These are phyloP conservation scores for Trichonephila inaurata DNA, from an alignment of 1,140 invertebrate genomes.

Conservation along the genomic window DNA sequence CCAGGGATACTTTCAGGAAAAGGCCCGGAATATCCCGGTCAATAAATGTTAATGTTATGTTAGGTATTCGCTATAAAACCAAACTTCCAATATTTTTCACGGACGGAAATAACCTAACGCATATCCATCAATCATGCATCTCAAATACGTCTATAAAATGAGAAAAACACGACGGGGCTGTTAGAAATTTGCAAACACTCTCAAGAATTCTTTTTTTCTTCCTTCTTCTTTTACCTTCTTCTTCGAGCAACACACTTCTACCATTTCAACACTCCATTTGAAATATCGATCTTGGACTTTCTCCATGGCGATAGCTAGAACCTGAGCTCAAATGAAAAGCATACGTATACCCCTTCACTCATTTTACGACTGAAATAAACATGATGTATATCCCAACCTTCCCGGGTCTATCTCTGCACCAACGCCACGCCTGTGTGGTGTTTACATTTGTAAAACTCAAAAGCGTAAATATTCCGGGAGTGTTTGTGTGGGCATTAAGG, in stretches of 20 bases:
- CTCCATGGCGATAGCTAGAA: not conserved
- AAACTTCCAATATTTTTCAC: slow-evolving; percentile 38
- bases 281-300: slow-evolving; percentile 34
- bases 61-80: slow-evolving; percentile 36
- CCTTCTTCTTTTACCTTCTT: not conserved
- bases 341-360: slow-evolving; percentile 11
- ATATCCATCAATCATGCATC: slow-evolving; percentile 37
- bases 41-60: slow-evolving; percentile 37
- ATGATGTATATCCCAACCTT: slow-evolving; percentile 28
- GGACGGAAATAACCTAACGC: slow-evolving; percentile 1
- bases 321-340: slow-evolving; percentile 30
- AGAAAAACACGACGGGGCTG: not conserved
- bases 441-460: slow-evolving; percentile 65
- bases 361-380: slow-evolving; percentile 55
- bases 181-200: slow-evolving; percentile 30
- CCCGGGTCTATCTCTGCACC: not conserved
- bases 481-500: slow-evolving; percentile 49
- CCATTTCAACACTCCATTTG: slow-evolving; percentile 50
- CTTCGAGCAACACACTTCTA: not conserved
- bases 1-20: not conserved
- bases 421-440: not conserved
- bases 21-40: not conserved
- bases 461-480: slow-evolving; percentile 55
- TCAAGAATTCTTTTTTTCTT: not conserved
- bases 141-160: slow-evolving; percentile 44